These are phyloP conservation scores for Heterodera carotae DNA, from an alignment of 1,140 invertebrate species.

Conservation along the genomic window DNA sequence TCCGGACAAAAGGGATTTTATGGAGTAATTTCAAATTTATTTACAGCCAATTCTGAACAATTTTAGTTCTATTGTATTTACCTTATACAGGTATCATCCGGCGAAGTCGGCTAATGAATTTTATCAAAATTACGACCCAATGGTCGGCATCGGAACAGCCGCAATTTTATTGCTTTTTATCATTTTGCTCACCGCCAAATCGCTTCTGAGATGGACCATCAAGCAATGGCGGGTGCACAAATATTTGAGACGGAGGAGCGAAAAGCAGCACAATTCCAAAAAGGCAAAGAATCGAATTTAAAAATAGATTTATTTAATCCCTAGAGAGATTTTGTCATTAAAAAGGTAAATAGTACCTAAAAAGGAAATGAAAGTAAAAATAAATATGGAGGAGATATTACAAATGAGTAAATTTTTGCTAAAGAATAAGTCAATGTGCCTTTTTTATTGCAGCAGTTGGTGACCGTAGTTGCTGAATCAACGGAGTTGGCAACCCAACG, in stretches of 20 bases:
- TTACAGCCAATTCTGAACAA: neutral
- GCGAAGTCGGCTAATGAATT: constrained; percentile 47
- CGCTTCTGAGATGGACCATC: constrained; percentile 48
- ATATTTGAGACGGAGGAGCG: constrained; percentile 6
- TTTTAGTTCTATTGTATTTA: neutral
- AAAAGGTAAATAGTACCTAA: neutral
- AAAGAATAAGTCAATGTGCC: no score
- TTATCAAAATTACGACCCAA: constrained; percentile 55
- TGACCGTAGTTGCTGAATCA: neutral
- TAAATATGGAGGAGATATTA: no score
- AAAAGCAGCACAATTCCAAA: neutral
- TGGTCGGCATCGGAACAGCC: constrained; percentile 57
- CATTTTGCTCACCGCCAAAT: constrained; percentile 51
- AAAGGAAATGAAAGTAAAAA: no score
- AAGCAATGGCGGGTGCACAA: constrained; percentile 16
- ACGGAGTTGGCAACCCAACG: neutral
- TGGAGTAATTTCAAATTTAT: constrained; percentile 37
- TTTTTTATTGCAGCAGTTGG: neutral
- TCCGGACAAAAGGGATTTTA: constrained; percentile 60
- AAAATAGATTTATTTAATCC: no score
- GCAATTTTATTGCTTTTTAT: constrained; percentile 53
- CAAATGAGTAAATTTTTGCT: no score
- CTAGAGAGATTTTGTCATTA: neutral
- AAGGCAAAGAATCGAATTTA: neutral
- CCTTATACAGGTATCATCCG: constrained; percentile 21